phyloP scores from a whole-genome alignment of 2,113 vertebrate species.

The Gnathonemus longibarbis region DNA sequence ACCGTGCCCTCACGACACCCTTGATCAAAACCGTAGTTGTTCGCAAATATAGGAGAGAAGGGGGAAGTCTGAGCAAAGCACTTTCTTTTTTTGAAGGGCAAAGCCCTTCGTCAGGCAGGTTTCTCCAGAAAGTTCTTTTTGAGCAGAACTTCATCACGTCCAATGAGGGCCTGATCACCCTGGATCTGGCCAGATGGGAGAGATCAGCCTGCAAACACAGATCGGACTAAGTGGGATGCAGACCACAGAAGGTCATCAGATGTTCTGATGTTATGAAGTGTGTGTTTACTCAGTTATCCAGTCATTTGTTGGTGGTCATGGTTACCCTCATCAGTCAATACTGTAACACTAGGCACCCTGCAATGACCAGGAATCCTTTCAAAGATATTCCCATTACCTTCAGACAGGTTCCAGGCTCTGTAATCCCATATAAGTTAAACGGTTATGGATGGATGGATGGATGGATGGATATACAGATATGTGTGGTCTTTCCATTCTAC shows the following conservation, averaged over 20 bases:
- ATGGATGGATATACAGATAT: not conserved
- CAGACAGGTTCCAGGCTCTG: not conserved
- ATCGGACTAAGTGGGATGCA: not conserved
- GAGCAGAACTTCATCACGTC: not conserved
- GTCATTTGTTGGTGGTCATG: not conserved
- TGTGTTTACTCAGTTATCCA: not conserved
- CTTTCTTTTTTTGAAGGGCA: conserved; percentile 42
- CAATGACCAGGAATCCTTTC: not conserved
- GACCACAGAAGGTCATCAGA: not conserved
- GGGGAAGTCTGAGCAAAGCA: conserved; percentile 50
- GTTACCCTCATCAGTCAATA: not conserved
- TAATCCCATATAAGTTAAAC: no score
- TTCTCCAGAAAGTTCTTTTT: not conserved
- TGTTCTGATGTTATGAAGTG: not conserved
- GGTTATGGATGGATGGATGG: not conserved
- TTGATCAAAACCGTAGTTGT: conserved; percentile 57
- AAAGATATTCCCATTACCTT: not conserved
- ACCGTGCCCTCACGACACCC: conserved; percentile 41
- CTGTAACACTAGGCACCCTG: not conserved
- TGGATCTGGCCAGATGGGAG: not conserved
- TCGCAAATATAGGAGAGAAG: conserved; percentile 47
- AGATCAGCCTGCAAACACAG: not conserved
- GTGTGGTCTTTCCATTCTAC: not conserved
- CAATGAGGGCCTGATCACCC: not conserved
- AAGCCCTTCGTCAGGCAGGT: conserved; percentile 30